Evolutionary conservation across 2,888 invertebrate species (phyloP), one percentile per base, ranked within the genome.

Genomic region (Labia minor): DNA sequence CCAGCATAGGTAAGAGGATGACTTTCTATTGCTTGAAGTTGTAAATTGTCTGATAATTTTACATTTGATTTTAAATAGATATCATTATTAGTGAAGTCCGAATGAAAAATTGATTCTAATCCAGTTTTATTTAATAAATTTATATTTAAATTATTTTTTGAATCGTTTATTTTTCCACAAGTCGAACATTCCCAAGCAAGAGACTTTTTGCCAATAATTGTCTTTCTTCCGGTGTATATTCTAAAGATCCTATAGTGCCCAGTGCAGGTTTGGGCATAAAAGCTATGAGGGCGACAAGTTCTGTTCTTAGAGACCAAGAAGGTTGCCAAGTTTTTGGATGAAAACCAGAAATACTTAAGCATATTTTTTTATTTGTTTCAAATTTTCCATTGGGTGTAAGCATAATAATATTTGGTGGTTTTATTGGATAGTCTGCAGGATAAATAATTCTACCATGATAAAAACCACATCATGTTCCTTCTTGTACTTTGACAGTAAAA

Each of bases 261-360:
- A 87, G 88, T 8, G 92, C 89, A 65, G 90, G 87, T 3, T 93
- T 90, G 0, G 95, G 94, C 92, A 96, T 93, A 75, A 96, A 96
- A 1, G 95, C 92, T 73, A 95, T 94, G 68, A 96, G 81, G 16
- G 95, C 95, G 71, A 96, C 78, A 68, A 96, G 79, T 11, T 95
- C 95, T 66, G 95, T 96, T 70, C 95, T 83, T 71, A 96, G 94
- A 26, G 94, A 95, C 96, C 96, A 96, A 1, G 93, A 94, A 21
- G 96, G 96, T 75, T 94, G 92, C 96, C 96, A 97, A 37, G 93
- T 92, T 78, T 97, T 96, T n/a, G 95, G 96, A 77, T 96, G 96
- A 78, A 95, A 89, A 3, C 93, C 95, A 69, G 95, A 95, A 73
- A 96, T 96, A 70, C 93, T 95, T 71, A 96, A 80, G 76, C 96